Base-by-base conservation (phyloP, 30 jellyfish, hydroid and myxozoan genomes). In the Rhopilema esculentum region DNA sequence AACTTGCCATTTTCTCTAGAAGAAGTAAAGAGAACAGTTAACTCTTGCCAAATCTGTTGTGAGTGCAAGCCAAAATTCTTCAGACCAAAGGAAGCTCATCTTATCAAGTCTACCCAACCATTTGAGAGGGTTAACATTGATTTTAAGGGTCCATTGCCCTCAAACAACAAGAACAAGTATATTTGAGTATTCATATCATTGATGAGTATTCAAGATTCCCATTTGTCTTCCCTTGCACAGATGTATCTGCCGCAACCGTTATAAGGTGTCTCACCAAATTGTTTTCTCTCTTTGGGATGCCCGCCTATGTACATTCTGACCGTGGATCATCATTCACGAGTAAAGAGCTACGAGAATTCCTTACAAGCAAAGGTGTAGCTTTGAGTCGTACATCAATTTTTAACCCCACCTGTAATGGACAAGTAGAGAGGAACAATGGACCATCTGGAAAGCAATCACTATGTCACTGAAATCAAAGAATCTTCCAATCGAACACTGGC, bases 361-460 rank as follows among this genome's bases (percentile, higher is more conserved):
- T 74, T 28, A 65, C 29, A 27, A 21, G 27, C 16, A 57, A 74
- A 51, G 75, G 75, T 26, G 57, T 69, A 27, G 86, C 90, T 21
- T 76, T 86, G 22, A 91, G 97, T 65, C 72, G 73, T 20, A 80
- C 97, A 49, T 40, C 90, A 57, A 31, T 32, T 21, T 91, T 75
- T 66, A 77, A 88, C 69, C 92, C 96, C 12, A 30, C 65, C 16
- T 83, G 96, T 22, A 88, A 84, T 48, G 98, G 97, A 18, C 97
- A 91, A 70, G 75, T 31, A 16, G 97, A 81, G 63, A 33, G 98
- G 22, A 80, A 80, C 65, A 91, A 91, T 61, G 92, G 96, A 84
- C 53, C 30, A 49, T 91, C 12, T 84, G 97, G 92, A 91, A 85
- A 85, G 91, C 97, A 30, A 69, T 91, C 24, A 50, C 50, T 18